These are phyloP conservation scores for Dicyrtoma fusca DNA, from an alignment of 2,888 invertebrate genomes.

Conservation along the genomic window DNA sequence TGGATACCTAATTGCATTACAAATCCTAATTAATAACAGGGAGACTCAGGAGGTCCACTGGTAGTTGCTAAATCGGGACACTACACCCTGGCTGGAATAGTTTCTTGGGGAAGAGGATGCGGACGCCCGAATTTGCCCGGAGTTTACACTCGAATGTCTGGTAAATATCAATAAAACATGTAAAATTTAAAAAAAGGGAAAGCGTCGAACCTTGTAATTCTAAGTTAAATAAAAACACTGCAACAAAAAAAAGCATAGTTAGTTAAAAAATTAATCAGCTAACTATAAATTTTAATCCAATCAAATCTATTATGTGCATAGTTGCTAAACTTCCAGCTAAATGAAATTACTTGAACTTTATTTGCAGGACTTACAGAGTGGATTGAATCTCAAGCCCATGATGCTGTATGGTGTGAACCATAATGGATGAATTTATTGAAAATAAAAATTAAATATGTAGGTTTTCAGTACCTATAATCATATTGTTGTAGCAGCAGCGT, in stretches of 20 bases:
- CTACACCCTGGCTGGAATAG: conserved; percentile 60
- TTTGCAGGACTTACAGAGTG: conserved; percentile 43
- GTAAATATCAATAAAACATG: conserved; percentile 37
- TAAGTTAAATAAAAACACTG: too few species aligned
- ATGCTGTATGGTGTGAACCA: conserved; percentile 40
- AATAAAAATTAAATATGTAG: too few species aligned
- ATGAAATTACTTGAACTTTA: neutral
- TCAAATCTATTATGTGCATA: too few species aligned
- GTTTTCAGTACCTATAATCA: too few species aligned
- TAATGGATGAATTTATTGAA: neutral
- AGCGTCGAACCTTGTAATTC: too few species aligned
- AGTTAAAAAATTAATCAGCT: too few species aligned
- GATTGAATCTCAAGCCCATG: conserved; percentile 40
- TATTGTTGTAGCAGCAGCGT: too few species aligned
- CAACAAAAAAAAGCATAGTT: too few species aligned
- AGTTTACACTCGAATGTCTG: conserved; percentile 50
- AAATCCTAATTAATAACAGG: conserved; percentile 56
- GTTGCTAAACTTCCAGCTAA: too few species aligned
- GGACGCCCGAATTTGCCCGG: conserved; percentile 52
- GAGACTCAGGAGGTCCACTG: conserved; percentile 61
- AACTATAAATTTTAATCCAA: too few species aligned
- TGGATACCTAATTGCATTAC: too few species aligned
- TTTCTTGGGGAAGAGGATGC: conserved; percentile 59
- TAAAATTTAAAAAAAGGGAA: conserved; percentile 5
- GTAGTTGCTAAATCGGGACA: conserved; percentile 57